phyloP scores from a whole-genome alignment of 2,888 invertebrate genomes.

The Pteria penguin region DNA sequence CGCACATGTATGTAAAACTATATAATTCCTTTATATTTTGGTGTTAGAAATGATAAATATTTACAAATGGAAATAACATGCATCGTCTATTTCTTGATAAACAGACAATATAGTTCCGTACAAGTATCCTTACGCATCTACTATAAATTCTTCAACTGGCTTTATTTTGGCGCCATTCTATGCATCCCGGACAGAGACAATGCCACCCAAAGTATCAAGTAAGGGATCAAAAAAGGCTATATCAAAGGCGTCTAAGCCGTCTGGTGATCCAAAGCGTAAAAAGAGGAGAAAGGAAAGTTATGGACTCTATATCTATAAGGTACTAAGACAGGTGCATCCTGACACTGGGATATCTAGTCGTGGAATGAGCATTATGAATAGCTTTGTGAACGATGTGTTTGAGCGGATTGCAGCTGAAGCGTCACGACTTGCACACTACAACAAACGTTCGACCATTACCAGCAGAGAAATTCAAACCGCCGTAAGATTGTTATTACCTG shows the following conservation, averaged over 20 bases:
- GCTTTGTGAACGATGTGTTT: slow-evolving; percentile 76
- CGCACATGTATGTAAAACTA: too few relatives aligned
- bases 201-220: neutral
- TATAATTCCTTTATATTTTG: too few relatives aligned
- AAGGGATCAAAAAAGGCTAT: neutral
- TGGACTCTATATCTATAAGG: neutral
- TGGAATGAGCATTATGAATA: slow-evolving; percentile 65
- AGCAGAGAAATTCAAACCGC: slow-evolving; percentile 87
- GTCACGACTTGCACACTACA: slow-evolving; percentile 70
- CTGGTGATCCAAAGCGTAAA: neutral
- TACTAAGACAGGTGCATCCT: neutral
- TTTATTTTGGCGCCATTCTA: too few relatives aligned
- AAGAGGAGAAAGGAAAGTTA: neutral
- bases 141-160: too few relatives aligned
- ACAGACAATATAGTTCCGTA: too few relatives aligned
- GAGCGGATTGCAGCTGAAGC: slow-evolving; percentile 74
- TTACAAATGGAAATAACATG: too few relatives aligned
- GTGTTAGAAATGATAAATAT: too few relatives aligned
- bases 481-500: slow-evolving; percentile 85
- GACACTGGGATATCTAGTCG: slow-evolving; percentile 67
- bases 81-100: too few relatives aligned
- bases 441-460: slow-evolving; percentile 81
- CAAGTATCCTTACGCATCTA: too few relatives aligned
- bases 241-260: neutral
- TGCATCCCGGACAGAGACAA: too few relatives aligned